These are phyloP conservation scores for Pseudois nayaur DNA, from an alignment of 2,113 vertebrate genomes.

Conservation along the genomic window DNA sequence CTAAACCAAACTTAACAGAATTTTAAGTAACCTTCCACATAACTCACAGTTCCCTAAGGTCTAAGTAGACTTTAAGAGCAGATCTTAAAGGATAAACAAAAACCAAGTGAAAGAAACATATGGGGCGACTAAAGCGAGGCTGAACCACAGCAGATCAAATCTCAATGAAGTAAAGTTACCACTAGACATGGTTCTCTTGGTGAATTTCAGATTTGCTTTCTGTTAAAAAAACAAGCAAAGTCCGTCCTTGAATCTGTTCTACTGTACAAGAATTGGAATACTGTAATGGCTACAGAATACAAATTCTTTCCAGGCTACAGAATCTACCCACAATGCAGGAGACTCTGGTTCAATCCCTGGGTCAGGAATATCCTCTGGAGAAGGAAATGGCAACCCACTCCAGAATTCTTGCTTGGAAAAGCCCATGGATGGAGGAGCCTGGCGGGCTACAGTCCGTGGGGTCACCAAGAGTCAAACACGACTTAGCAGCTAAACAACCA, in stretches of 20 bases:
- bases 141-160: background rate
- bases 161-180: background rate
- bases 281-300: background rate
- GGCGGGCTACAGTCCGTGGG: background rate
- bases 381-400: background rate
- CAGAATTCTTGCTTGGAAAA: background rate
- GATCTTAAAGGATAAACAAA: slow-evolving; percentile 1
- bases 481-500: background rate
- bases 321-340: background rate
- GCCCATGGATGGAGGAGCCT: background rate
- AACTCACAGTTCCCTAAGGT: background rate
- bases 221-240: background rate
- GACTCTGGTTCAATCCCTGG: background rate
- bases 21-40: background rate
- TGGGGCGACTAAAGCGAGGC: background rate
- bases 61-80: background rate
- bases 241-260: background rate
- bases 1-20: background rate
- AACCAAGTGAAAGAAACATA: background rate
- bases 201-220: background rate
- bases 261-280: background rate
- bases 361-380: background rate
- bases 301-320: background rate
- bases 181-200: background rate
- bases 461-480: background rate